Conservation (phyloP, 2,113 vertebrate species). For the Ia io region DNA sequence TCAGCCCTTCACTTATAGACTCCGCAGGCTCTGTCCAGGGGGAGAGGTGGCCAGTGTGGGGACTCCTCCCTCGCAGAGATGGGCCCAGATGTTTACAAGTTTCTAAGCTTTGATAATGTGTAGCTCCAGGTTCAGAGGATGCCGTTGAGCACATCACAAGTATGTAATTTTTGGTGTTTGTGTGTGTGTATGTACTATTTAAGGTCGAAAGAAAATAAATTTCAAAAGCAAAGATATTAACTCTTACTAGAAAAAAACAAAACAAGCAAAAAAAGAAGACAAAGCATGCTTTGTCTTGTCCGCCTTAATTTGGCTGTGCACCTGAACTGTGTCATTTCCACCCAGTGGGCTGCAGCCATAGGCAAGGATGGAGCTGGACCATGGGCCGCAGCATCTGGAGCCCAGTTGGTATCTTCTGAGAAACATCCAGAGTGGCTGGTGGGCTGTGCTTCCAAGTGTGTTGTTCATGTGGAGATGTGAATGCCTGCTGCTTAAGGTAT, state of each 20-base stretch:
- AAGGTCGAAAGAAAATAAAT: slow-evolving; percentile 82
- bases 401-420: slow-evolving; percentile 87
- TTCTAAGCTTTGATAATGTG: slow-evolving; percentile 89
- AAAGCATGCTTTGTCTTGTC: slow-evolving; percentile 95
- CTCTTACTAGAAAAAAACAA: slow-evolving; percentile 61
- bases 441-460: slow-evolving; percentile 81
- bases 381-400: slow-evolving; percentile 82
- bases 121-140: slow-evolving; percentile 82
- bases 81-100: slow-evolving; percentile 84
- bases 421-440: slow-evolving; percentile 61
- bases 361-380: slow-evolving; percentile 74
- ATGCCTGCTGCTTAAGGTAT: slow-evolving; percentile 87
- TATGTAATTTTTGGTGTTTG: slow-evolving; percentile 82
- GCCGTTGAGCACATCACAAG: slow-evolving; percentile 83
- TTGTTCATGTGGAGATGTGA: slow-evolving; percentile 85
- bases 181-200: slow-evolving; percentile 89
- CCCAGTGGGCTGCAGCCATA: slow-evolving; percentile 74
- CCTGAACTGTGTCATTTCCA: slow-evolving; percentile 86
- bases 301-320: slow-evolving; percentile 88
- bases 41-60: background rate
- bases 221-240: slow-evolving; percentile 75
- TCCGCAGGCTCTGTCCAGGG: background rate
- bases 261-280: slow-evolving; percentile 82
- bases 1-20: background rate
- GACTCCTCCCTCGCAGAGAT: slow-evolving; percentile 22